phyloP scores from a whole-genome alignment of 2,888 invertebrate genomes.

The Pyrgus malvae region DNA sequence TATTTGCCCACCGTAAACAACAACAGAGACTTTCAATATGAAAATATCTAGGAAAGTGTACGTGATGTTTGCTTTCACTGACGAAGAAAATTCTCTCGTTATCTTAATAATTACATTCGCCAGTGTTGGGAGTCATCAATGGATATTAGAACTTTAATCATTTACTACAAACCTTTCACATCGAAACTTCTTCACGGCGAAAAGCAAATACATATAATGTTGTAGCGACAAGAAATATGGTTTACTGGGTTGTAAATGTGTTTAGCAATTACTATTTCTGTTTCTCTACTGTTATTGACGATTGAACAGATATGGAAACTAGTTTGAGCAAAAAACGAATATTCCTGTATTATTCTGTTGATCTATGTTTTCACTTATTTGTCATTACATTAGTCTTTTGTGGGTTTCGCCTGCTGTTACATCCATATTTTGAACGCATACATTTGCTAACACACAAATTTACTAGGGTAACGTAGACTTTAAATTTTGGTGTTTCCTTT shows the following conservation, averaged over 20 bases:
- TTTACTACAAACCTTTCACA: slow-evolving; percentile 25
- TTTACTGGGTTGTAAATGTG: slow-evolving; percentile 20
- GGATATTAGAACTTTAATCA: slow-evolving; percentile 25
- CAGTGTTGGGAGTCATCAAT: slow-evolving; percentile 30
- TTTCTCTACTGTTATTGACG: slow-evolving; percentile 6
- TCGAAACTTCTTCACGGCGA: slow-evolving; percentile 12
- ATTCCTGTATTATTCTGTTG: not conserved
- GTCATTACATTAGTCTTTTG: no score
- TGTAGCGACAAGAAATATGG: slow-evolving; percentile 20
- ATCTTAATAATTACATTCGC: slow-evolving; percentile 40
- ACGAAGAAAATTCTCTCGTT: slow-evolving; percentile 43
- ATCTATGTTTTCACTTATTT: not conserved
- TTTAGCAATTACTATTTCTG: slow-evolving; percentile 21
- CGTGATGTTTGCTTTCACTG: slow-evolving; percentile 43
- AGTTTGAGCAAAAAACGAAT: not conserved
- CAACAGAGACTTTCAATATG: slow-evolving; percentile 17
- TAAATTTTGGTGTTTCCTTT: no score
- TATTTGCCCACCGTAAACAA: not conserved
- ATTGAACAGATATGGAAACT: slow-evolving; percentile 6
- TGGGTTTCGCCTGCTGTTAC: no score
- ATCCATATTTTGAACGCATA: no score
- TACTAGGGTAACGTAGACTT: no score
- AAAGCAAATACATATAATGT: slow-evolving; percentile 5
- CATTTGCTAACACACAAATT: no score
- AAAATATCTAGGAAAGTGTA: slow-evolving; percentile 37